Conservation (phyloP, 2,113 vertebrate genomes). For the Plotosus lineatus region DNA sequence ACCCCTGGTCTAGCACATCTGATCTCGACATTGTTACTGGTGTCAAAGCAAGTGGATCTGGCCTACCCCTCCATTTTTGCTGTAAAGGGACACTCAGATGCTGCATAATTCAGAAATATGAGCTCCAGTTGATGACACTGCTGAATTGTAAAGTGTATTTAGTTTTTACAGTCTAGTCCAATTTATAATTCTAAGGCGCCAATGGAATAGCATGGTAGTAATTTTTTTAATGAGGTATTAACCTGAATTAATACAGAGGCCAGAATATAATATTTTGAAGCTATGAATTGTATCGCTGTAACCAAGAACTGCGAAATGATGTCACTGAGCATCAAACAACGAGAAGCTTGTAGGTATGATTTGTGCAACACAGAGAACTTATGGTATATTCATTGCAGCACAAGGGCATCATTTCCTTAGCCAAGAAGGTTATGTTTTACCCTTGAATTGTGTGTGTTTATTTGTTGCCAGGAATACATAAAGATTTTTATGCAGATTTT, state of each 20-base stretch:
- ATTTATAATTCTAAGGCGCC: not conserved
- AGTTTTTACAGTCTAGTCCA: not conserved
- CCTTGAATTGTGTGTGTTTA: no score
- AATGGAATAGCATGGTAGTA: not conserved
- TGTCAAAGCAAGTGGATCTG: not conserved
- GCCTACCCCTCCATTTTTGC: no score
- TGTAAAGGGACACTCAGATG: not conserved
- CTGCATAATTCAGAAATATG: not conserved
- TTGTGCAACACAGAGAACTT: not conserved
- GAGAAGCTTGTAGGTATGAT: not conserved
- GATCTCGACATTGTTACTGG: not conserved
- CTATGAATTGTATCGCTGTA: no score
- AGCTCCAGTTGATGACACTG: not conserved
- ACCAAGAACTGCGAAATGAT: not conserved
- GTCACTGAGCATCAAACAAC: not conserved
- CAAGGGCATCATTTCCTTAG: not conserved
- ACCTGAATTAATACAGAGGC: not conserved
- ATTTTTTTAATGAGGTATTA: not conserved
- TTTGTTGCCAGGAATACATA: no score
- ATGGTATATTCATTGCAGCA: not conserved
- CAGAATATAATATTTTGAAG: not conserved
- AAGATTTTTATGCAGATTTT: no score
- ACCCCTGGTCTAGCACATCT: not conserved
- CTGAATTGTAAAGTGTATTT: not conserved
- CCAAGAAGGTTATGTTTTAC: no score